Base-by-base conservation (phyloP, 2,113 vertebrate genomes). In the Ahaetulla prasina region DNA sequence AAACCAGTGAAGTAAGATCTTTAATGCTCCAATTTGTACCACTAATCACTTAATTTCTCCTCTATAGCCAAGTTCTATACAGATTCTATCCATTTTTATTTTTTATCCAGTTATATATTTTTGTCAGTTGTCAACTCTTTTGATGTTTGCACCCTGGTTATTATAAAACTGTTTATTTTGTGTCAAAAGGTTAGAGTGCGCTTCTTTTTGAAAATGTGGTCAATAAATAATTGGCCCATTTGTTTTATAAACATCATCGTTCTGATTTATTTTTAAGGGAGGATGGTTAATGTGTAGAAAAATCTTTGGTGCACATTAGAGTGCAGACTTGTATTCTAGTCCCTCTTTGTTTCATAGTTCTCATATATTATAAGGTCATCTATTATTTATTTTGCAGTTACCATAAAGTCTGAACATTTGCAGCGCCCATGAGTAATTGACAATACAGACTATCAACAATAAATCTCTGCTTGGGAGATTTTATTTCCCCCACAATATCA, bases 391-490 rank as follows among this genome's bases (percentile, higher is more conserved):
- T 68, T 85, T 80, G 87, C n/a, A 92, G 35, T 54, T 91, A 91
- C 74, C 18, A 91, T 85, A 95, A 93, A 89, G 94, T 95, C 95
- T 93, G 90, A 90, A 22, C 93, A 93, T 96, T 96, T 96, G 85
- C 57, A 39, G 89, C 53, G 47, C n/a, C 35, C 94, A 30, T 30
- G 18, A 95, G 88, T 94, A 96, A 96, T 55, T 94, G 94, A 97
- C 95, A 95, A 60, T 18, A 23, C 5, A 47, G 11, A 57, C 68
- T 94, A 91, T 85, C 50, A 93, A 54, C 39, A 63, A 87, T 95
- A 96, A 96, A 95, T 85, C 95, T 96, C 93, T 93, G 14, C 16
- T 30, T 90, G 50, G 47, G 54, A 89, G 16, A 12, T 45, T 63
- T 49, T 52, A 39, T 11, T 16, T 54, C 35, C 18, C 74, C 35